Evolutionary conservation across 2,113 vertebrate genomes (phyloP).

Genomic region (human (Homo sapiens)): DNA sequence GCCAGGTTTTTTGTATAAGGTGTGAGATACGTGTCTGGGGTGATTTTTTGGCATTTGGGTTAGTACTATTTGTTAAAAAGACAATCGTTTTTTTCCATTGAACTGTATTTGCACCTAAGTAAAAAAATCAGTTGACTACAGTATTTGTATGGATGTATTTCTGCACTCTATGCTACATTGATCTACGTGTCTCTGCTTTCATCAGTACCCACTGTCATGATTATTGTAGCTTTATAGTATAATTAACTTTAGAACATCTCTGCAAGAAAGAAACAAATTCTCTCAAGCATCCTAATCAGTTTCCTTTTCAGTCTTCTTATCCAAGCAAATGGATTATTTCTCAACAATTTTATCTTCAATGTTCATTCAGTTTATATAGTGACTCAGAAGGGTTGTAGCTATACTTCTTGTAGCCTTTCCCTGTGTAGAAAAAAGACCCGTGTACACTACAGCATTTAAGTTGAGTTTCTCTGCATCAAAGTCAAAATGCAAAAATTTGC

Average conservation of each 20-base stretch:
- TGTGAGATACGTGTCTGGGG: neutral
- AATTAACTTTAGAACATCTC: slow-evolving; percentile 34
- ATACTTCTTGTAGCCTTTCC: neutral
- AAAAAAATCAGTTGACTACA: slow-evolving; percentile 42
- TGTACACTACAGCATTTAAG: neutral
- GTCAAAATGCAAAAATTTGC: slow-evolving; percentile 37
- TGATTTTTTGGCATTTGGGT: neutral
- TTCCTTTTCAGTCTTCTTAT: slow-evolving; percentile 44
- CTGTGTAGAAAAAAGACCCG: neutral
- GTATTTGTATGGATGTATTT: slow-evolving; percentile 43
- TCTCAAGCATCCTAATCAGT: neutral
- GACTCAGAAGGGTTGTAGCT: neutral
- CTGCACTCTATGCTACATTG: slow-evolving; percentile 1
- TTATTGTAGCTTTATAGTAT: slow-evolving; percentile 25
- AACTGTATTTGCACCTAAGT: slow-evolving; percentile 27
- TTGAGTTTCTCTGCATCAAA: slow-evolving; percentile 26
- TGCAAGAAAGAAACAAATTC: slow-evolving; percentile 1
- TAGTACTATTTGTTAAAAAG: slow-evolving; percentile 32
- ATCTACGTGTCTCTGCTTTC: neutral
- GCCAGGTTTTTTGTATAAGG: neutral
- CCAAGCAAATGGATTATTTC: slow-evolving; percentile 30
- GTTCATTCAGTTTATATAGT: slow-evolving; percentile 12
- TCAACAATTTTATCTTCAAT: slow-evolving; percentile 33
- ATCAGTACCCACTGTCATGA: neutral
- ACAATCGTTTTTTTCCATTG: neutral